Conservation (phyloP, 2,113 vertebrate species). For the Oplegnathus fasciatus region DNA sequence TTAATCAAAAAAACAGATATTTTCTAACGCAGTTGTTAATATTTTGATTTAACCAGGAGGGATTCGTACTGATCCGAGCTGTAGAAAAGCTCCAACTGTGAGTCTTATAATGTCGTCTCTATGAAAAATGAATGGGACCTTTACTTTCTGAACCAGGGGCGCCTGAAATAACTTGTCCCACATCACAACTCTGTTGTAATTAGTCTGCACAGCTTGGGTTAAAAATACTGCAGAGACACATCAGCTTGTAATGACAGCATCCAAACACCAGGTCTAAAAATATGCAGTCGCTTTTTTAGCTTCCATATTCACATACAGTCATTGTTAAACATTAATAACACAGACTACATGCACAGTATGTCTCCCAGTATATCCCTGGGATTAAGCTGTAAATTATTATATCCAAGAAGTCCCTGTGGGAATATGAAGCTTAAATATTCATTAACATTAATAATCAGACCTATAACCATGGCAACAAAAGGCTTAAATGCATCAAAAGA, state of each 20-base stretch:
- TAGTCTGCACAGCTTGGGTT: constrained; percentile 25
- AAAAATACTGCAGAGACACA: constrained; percentile 34
- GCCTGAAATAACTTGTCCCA: too few species aligned
- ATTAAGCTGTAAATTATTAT: not conserved
- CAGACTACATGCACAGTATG: not conserved
- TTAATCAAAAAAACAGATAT: not conserved
- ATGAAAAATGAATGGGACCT: too few species aligned
- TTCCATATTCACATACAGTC: constrained; percentile 6
- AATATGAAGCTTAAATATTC: constrained; percentile 6
- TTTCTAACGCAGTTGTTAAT: not conserved
- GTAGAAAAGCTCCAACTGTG: too few species aligned
- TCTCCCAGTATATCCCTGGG: not conserved
- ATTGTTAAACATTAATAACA: not conserved
- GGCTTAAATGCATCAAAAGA: not conserved
- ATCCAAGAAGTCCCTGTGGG: not conserved
- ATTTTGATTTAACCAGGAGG: too few species aligned
- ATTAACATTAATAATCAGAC: not conserved
- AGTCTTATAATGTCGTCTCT: too few species aligned
- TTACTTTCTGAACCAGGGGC: too few species aligned
- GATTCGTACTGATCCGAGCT: too few species aligned
- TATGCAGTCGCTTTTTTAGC: constrained; percentile 25
- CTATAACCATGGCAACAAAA: not conserved
- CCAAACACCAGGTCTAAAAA: constrained; percentile 33
- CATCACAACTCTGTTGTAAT: not conserved
- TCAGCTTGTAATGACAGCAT: constrained; percentile 28